Evolutionary conservation across 2,113 vertebrate genomes (phyloP).

Genomic region (Amphiprion percula): DNA sequence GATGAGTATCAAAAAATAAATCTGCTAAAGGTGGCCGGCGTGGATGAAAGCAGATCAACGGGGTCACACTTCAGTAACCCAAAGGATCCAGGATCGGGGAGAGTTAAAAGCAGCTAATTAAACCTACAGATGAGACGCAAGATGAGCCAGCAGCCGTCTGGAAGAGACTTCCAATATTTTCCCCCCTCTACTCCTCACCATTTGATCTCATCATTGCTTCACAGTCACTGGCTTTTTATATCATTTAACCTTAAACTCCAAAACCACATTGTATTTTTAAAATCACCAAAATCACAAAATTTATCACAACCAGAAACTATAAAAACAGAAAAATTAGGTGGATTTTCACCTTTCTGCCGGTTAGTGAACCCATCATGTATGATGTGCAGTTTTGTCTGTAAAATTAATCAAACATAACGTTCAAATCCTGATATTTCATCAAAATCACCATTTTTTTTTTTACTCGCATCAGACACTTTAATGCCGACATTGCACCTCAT

Average conservation of each 20-base stretch:
- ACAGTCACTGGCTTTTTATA: constrained; percentile 38
- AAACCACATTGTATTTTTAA: too few relatives aligned
- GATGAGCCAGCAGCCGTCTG: constrained; percentile 8
- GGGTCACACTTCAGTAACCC: constrained; percentile 41
- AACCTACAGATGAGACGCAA: constrained; percentile 52
- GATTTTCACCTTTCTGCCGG: too few relatives aligned
- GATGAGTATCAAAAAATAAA: constrained; percentile 66
- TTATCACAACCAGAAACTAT: too few relatives aligned
- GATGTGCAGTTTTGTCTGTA: too few relatives aligned
- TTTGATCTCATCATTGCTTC: constrained; percentile 60
- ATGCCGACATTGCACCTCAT: too few relatives aligned
- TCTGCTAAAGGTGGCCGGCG: constrained; percentile 46
- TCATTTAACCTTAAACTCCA: constrained; percentile 2
- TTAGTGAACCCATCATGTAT: too few relatives aligned
- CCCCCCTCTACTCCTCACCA: constrained; percentile 8
- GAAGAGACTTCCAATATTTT: constrained; percentile 38
- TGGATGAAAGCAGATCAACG: constrained; percentile 61
- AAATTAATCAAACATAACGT: too few relatives aligned
- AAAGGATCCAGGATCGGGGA: constrained; percentile 30
- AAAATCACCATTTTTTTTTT: too few relatives aligned
- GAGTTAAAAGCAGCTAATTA: constrained; percentile 69
- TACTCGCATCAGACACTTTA: too few relatives aligned
- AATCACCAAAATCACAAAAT: too few relatives aligned
- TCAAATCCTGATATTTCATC: too few relatives aligned
- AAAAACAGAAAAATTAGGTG: too few relatives aligned